Conservation (phyloP, 1,140 invertebrate species). For the Linepithema humile region DNA sequence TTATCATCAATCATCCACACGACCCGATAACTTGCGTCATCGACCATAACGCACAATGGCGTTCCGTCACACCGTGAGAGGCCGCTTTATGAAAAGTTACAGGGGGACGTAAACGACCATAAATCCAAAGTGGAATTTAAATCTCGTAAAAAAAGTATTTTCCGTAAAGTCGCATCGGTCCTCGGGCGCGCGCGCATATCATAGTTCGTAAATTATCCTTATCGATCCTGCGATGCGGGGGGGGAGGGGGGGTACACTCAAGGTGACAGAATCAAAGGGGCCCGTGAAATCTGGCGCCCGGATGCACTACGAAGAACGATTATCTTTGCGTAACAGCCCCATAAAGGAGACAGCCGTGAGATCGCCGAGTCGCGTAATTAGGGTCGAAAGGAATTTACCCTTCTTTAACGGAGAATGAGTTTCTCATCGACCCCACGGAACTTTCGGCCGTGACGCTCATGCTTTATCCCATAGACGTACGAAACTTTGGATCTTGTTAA, state of each 20-base stretch:
- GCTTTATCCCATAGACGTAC: slow-evolving; percentile 17
- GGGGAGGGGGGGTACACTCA: slow-evolving; percentile 37
- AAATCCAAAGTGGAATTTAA: slow-evolving; percentile 45
- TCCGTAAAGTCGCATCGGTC: neutral
- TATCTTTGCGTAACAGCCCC: slow-evolving; percentile 58
- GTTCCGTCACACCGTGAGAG: slow-evolving; percentile 32
- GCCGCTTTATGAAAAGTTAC: slow-evolving; percentile 49
- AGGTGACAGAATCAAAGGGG: neutral
- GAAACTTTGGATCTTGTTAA: slow-evolving; percentile 37
- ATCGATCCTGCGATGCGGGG: slow-evolving; percentile 25
- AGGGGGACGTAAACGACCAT: neutral
- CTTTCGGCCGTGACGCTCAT: slow-evolving; percentile 43
- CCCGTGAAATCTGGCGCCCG: neutral
- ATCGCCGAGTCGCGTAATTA: slow-evolving; percentile 52
- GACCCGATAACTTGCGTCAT: slow-evolving; percentile 28
- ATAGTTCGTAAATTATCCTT: slow-evolving; percentile 55
- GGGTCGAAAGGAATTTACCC: slow-evolving; percentile 57
- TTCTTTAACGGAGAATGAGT: slow-evolving; percentile 37
- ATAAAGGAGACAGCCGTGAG: slow-evolving; percentile 11
- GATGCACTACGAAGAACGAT: slow-evolving; percentile 55
- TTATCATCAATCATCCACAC: slow-evolving; percentile 36
- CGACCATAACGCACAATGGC: slow-evolving; percentile 17
- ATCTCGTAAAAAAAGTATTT: slow-evolving; percentile 50
- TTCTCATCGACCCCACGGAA: slow-evolving; percentile 58
- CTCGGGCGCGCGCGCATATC: neutral